Percentiles rank a stretch among this genome's conserved stretches.
These are phyloP conservation scores for Zaprionus obscuricornis DNA, from an alignment of 2,888 invertebrate species.

Conservation along the genomic window DNA sequence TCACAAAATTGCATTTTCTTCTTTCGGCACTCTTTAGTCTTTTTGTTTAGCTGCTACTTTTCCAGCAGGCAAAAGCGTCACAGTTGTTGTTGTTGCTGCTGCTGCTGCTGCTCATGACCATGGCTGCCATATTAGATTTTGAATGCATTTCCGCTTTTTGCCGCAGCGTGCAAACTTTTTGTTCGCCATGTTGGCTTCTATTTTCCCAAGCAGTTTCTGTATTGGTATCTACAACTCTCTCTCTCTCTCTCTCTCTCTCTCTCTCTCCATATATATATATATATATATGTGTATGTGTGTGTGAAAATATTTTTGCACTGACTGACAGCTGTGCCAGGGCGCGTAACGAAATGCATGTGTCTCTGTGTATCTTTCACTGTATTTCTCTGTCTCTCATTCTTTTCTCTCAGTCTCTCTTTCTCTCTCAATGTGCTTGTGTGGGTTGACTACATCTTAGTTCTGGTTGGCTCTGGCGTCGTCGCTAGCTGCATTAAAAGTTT, in stretches of 20 bases:
- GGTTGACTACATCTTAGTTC: too few species aligned
- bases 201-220: constrained; percentile 13
- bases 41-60: constrained; percentile 76
- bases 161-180: constrained; percentile 76
- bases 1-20: constrained; percentile 81
- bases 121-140: constrained; percentile 80
- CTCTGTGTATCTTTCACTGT: constrained; percentile 19
- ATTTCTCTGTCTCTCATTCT: constrained; percentile 36
- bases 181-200: constrained; percentile 71
- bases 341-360: constrained; percentile 36
- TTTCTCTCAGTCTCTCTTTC: constrained; percentile 38
- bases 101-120: constrained; percentile 74
- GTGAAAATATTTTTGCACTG: constrained; percentile 70
- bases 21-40: constrained; percentile 77
- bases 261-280: constrained; percentile 4
- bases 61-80: constrained; percentile 40
- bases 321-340: constrained; percentile 73
- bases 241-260: constrained; percentile 12
- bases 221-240: constrained; percentile 2
- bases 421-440: not conserved
- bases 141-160: constrained; percentile 80
- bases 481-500: constrained; percentile 71
- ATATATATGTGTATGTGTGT: constrained; percentile 30
- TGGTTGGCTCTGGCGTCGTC: constrained; percentile 34
- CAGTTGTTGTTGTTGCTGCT: constrained; percentile 21